phyloP scores from a whole-genome alignment of 2,888 invertebrate genomes.

The Schizaphis graminum region DNA sequence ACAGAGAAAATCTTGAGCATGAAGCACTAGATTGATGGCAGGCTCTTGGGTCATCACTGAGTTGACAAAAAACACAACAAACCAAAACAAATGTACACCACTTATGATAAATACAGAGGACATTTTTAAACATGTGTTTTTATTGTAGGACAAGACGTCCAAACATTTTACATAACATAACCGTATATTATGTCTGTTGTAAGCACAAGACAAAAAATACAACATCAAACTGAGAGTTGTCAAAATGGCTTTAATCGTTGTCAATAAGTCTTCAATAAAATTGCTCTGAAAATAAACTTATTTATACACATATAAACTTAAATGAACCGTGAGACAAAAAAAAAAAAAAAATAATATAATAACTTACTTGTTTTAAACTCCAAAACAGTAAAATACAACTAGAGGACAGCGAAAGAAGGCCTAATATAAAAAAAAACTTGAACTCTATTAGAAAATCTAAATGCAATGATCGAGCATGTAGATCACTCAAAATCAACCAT shows the following conservation, averaged over 20 bases:
- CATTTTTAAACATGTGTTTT: slow-evolving; percentile 57
- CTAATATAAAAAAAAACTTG: slow-evolving; percentile 57
- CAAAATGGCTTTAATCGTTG: slow-evolving; percentile 60
- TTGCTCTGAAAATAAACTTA: slow-evolving; percentile 65
- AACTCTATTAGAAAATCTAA: slow-evolving; percentile 56
- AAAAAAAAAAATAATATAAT: slow-evolving; percentile 42
- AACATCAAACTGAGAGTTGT: slow-evolving; percentile 60
- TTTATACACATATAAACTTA: slow-evolving; percentile 45
- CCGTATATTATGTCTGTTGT: slow-evolving; percentile 52
- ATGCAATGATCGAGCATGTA: slow-evolving; percentile 35
- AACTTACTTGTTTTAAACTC: slow-evolving; percentile 62
- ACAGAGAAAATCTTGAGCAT: slow-evolving; percentile 59
- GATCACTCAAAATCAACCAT: slow-evolving; percentile 13
- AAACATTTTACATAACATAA: slow-evolving; percentile 57
- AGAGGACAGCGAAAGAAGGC: slow-evolving; percentile 58
- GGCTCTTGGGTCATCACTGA: slow-evolving; percentile 51
- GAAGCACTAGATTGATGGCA: slow-evolving; percentile 45
- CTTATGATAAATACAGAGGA: slow-evolving; percentile 54
- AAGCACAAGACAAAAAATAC: slow-evolving; percentile 61
- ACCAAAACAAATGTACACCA: slow-evolving; percentile 61
- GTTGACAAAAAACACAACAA: slow-evolving; percentile 61
- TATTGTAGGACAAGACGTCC: slow-evolving; percentile 53
- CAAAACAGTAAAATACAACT: slow-evolving; percentile 59
- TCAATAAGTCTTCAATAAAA: slow-evolving; percentile 63
- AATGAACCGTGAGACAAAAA: slow-evolving; percentile 44